Conservation (phyloP, 2,888 invertebrate genomes). For the Eilema caniola region DNA sequence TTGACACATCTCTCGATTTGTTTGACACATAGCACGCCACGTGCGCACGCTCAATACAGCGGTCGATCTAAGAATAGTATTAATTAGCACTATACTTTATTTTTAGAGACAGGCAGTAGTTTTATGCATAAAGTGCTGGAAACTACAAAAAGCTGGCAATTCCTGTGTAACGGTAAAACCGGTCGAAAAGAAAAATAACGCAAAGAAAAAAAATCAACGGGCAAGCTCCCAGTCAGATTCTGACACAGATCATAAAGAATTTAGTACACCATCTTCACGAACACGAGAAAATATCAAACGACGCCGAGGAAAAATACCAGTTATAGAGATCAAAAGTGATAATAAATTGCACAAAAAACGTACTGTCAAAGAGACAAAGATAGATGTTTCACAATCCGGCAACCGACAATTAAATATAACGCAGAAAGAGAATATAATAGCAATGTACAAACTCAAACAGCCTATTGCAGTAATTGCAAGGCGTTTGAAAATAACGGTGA, state of each 20-base stretch:
- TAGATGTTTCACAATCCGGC: not conserved
- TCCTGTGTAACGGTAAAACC: not conserved
- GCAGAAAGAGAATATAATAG: not conserved
- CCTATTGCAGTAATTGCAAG: not conserved
- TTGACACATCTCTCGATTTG: not conserved
- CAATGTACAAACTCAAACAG: conserved; percentile 1
- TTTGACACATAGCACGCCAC: not conserved
- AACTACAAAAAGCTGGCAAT: not conserved
- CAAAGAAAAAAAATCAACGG: not conserved
- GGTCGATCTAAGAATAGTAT: not conserved
- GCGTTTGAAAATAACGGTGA: conserved; percentile 2
- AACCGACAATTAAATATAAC: not conserved
- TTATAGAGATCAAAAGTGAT: not conserved
- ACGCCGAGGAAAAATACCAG: not conserved
- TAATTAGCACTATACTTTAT: not conserved
- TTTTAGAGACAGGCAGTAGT: conserved; percentile 6
- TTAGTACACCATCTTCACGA: not conserved
- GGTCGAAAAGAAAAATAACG: not conserved
- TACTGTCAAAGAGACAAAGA: not conserved
- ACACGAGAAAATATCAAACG: not conserved
- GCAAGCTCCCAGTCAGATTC: not conserved
- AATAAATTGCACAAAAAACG: not conserved
- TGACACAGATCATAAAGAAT: not conserved
- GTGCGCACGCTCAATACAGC: not conserved
- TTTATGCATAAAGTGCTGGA: conserved; percentile 3